Conservation (phyloP, 2,797 vertebrate genomes). For the Antennarius maculatus region DNA sequence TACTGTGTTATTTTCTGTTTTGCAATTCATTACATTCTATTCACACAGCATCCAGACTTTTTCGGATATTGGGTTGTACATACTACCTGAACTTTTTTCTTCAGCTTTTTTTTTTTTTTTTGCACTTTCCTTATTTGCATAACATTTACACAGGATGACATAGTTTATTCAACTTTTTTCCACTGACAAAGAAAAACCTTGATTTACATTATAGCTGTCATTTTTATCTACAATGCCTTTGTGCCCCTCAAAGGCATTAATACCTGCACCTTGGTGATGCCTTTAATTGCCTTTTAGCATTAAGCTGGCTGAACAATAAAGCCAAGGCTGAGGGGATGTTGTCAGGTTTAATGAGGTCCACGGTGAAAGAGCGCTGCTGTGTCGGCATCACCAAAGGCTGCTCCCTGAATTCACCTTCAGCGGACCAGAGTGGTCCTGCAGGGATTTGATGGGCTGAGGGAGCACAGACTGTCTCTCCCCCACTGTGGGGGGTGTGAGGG, state of each 20-base stretch:
- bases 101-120: neutral
- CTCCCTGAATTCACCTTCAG: slow-evolving; percentile 71
- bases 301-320: slow-evolving; percentile 71
- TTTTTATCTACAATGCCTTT: slow-evolving; percentile 55
- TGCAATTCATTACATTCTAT: too few species aligned
- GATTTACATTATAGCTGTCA: slow-evolving; percentile 40
- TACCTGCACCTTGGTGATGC: slow-evolving; percentile 69
- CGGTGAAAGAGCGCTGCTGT: slow-evolving; percentile 66
- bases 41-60: too few species aligned
- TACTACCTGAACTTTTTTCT: too few species aligned
- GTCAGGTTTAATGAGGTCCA: slow-evolving; percentile 76
- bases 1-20: too few species aligned
- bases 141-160: slow-evolving; percentile 14
- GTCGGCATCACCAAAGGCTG: slow-evolving; percentile 76
- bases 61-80: too few species aligned
- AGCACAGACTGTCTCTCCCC: slow-evolving; percentile 62
- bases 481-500: slow-evolving; percentile 50
- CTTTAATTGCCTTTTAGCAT: slow-evolving; percentile 76
- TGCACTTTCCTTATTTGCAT: slow-evolving; percentile 7
- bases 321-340: slow-evolving; percentile 63
- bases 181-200: slow-evolving; percentile 40
- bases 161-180: slow-evolving; percentile 24
- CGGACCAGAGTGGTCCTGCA: slow-evolving; percentile 68
- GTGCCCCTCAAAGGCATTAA: slow-evolving; percentile 58
- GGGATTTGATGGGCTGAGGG: slow-evolving; percentile 71